Base-by-base conservation (phyloP, 2,888 invertebrate species). In the Dicyrtoma fusca region DNA sequence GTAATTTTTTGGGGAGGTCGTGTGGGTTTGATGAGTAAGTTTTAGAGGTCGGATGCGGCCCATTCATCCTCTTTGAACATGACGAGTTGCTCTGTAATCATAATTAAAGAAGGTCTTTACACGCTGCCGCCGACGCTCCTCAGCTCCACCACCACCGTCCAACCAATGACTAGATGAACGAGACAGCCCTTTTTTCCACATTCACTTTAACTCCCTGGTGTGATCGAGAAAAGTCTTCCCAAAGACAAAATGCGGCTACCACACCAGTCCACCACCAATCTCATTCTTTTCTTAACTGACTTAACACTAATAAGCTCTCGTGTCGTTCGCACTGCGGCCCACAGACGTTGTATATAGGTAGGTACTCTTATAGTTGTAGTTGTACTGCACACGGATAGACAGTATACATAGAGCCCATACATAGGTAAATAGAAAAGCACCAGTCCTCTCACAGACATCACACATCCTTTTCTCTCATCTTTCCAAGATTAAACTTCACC, bases 101-200 rank as follows among this genome's bases (percentile, higher is more conserved):
- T 70, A 70, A 70, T 70, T 70, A 70, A 63, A 70, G 70, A 63
- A 70, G 62, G 62, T 63, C 63, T 70, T 70, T 63, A 62, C 68
- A 68, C 70, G 51, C 70, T 61, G 70, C 70, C 70, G 70, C 61
- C 70, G 70, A 61, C 49, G 44, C 70, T 62, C 49, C 44, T 62
- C 53, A 53, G 62, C 62, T 51, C 26, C n/a, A 21, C 49, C 42
- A 21, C 69, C 47, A 62, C 34, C 26, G 11, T 26, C 69, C 34
- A 62, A 61, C 42, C 61, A 59, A 47, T 34, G 53, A 53, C 53
- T 55, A 34, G 55, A 14, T 19, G 44, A 68, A 45, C 1, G 23
- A 45, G 63, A 51, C 63, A 62, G 17, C 51, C 61, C 49, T 63
- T 70, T 61, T 49, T 51, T 23, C 34, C 62, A 69, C 59, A 57